Evolutionary conservation across 2,113 vertebrate species (phyloP), one percentile per base, ranked within the genome.

Genomic region (Peucedramus taeniatus): DNA sequence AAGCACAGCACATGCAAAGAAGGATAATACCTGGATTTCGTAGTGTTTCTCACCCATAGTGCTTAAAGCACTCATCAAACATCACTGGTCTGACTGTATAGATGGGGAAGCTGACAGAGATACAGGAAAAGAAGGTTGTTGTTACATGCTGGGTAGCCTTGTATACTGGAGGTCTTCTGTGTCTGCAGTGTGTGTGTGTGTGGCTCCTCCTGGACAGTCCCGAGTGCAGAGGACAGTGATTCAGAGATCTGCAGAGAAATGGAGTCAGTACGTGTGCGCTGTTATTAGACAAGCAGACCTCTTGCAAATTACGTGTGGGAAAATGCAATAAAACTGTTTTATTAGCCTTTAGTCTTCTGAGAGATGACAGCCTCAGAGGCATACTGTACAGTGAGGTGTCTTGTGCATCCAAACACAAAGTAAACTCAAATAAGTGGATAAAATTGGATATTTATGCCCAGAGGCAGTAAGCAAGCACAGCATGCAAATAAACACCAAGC

Each of bases 401-500:
- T 59, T 76, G 53, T 83, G 53, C 18, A 13, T 65, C 53, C 76
- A 57, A 49, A 44, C 35, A 61, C 31, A 28, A 61, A 91, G 39
- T 60, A 59, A 87, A 64, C 51, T 74, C 56, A 81, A 66, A n/a
- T 89, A 78, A 79, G 39, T 74, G 54, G 71, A 50, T 87, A 47
- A 75, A 83, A 81, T 75, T 59, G 68, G 79, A 8, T 95, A 60
- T 90, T 54, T 82, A 22, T 75, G 61, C 75, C 87, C 49, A 60
- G 54, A 86, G 89, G 75, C 64, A 81, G 66, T 51, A 74, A 77
- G 84, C 40, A 50, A 78, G 78, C 78, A 42, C 81, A 87, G 40
- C 86, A 64, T 91, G 88, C 83, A 92, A 89, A 92, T 91, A 82
- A 89, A 80, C 20, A 70, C 30, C n/a, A 70, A 63, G 51, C 61